phyloP scores from a whole-genome alignment of 2,797 vertebrate species.

The Ptychadena robeensis region DNA sequence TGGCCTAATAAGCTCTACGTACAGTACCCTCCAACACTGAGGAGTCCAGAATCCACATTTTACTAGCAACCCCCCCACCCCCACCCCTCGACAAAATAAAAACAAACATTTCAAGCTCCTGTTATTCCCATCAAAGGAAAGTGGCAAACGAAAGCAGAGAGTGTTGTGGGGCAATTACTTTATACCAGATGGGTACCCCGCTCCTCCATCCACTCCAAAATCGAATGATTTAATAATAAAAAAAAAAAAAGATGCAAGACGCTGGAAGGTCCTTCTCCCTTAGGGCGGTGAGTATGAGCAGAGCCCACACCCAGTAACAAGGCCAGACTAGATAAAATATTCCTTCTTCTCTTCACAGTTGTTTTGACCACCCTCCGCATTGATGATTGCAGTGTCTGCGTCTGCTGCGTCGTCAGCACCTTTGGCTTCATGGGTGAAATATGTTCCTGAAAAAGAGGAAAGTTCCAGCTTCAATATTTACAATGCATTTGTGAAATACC shows the following conservation, averaged over 20 bases:
- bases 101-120: constrained; percentile 89
- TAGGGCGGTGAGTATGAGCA: constrained; percentile 69
- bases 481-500: no score
- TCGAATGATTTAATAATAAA: constrained; percentile 57
- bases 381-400: constrained; percentile 98
- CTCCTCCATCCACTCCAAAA: constrained; percentile 76
- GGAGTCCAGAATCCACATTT: constrained; percentile 49
- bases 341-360: constrained; percentile 99
- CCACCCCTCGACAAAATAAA: constrained; percentile 70
- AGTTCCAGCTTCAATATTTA: neutral
- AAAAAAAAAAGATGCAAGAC: constrained; percentile 72
- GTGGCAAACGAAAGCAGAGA: constrained; percentile 81
- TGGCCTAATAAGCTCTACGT: constrained; percentile 26
- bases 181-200: constrained; percentile 78
- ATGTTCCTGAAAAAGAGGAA: constrained; percentile 84
- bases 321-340: constrained; percentile 96
- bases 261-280: constrained; percentile 78
- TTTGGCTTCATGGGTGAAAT: constrained; percentile 99
- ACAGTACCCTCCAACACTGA: constrained; percentile 53
- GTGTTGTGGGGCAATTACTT: constrained; percentile 89
- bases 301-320: constrained; percentile 68
- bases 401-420: constrained; percentile 98
- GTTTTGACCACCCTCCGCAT: constrained; percentile 98
- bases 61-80: constrained; percentile 47
- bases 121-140: constrained; percentile 79